These are phyloP conservation scores for Sebastes nivosus DNA, from an alignment of 2,797 vertebrate species.

Conservation along the genomic window DNA sequence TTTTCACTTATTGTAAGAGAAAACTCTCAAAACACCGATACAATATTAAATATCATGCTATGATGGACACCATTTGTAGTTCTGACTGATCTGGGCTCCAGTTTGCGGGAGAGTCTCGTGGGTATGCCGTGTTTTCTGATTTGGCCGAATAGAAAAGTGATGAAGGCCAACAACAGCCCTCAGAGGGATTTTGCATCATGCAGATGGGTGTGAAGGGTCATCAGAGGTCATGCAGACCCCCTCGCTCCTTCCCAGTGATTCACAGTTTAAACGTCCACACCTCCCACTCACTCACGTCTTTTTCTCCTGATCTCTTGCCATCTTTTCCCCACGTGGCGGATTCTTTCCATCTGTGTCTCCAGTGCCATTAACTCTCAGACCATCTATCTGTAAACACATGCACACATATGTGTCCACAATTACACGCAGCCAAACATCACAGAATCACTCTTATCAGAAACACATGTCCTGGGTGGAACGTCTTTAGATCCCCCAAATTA, in stretches of 20 bases:
- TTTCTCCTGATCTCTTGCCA: conserved; percentile 62
- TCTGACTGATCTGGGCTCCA: conserved; percentile 29
- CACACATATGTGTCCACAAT: conserved; percentile 43
- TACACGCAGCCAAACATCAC: conserved; percentile 30
- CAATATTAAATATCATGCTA: conserved; percentile 27
- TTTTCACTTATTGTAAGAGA: conserved; percentile 50
- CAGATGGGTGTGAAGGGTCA: conserved; percentile 55
- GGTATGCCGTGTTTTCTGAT: conserved; percentile 36
- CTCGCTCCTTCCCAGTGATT: conserved; percentile 41
- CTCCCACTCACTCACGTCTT: conserved; percentile 44
- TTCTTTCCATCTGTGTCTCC: conserved; percentile 56
- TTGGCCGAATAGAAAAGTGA: conserved; percentile 26
- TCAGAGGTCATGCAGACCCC: conserved; percentile 15
- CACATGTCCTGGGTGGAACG: conserved; percentile 41
- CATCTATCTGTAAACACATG: conserved; percentile 60
- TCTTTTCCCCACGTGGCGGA: conserved; percentile 32
- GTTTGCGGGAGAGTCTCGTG: conserved; percentile 32
- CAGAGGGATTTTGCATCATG: conserved; percentile 36
- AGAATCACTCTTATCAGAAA: conserved; percentile 51
- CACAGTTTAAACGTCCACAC: conserved; percentile 50
- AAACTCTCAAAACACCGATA: conserved; percentile 40
- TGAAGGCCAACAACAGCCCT: conserved; percentile 37
- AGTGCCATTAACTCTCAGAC: conserved; percentile 37
- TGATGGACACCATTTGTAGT: conserved; percentile 40
- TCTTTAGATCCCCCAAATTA: conserved; percentile 43